Evolutionary conservation across 2,113 vertebrate species (phyloP).

Genomic region (Chaetodon auriga): DNA sequence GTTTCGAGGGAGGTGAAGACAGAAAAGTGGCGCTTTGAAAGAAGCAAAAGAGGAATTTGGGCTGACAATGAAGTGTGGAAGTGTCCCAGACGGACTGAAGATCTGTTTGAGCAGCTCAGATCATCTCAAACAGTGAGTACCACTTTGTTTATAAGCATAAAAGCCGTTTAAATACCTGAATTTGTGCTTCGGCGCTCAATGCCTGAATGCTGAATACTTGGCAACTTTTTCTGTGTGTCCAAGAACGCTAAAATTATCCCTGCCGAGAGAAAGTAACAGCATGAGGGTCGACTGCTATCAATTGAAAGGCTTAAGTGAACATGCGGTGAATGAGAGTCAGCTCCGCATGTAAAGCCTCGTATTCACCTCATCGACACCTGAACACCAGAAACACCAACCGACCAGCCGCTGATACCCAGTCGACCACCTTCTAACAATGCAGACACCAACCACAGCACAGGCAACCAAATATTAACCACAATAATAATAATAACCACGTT

Average conservation of each 20-base stretch:
- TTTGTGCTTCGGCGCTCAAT: neutral
- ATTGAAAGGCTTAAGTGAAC: neutral
- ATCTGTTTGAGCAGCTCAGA: slow-evolving; percentile 29
- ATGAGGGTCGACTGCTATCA: no score
- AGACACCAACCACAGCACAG: no score
- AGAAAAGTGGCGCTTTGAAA: neutral
- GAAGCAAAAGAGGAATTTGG: neutral
- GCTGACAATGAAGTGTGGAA: slow-evolving; percentile 41
- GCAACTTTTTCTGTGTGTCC: neutral
- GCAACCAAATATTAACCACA: no score
- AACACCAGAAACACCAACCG: no score
- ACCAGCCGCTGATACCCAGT: no score
- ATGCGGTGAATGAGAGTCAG: no score
- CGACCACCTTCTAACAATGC: no score
- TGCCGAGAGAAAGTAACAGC: neutral
- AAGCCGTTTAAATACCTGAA: slow-evolving; percentile 1
- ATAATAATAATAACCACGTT: no score
- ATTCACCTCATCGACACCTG: no score
- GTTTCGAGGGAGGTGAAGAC: slow-evolving; percentile 31
- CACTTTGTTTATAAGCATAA: slow-evolving; percentile 4
- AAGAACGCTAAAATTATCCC: neutral
- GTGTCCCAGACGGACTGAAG: slow-evolving; percentile 7
- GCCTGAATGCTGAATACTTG: neutral
- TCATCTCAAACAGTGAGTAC: neutral
- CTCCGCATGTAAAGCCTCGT: no score